phyloP scores from a whole-genome alignment of 2,888 invertebrate species.

The Tortrix viridana region DNA sequence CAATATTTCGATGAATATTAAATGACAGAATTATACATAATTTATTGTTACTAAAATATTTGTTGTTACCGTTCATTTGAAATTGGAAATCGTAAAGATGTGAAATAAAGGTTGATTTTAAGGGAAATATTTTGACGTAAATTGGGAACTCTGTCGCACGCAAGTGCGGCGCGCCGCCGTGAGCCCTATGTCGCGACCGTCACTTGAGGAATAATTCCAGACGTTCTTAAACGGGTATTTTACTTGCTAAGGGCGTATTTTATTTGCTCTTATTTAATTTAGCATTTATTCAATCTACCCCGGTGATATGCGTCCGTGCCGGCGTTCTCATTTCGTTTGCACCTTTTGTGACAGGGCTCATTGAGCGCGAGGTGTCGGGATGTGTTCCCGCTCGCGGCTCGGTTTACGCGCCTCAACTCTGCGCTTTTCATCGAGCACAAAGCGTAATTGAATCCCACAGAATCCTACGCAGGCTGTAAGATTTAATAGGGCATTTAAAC shows the following conservation, averaged over 20 bases:
- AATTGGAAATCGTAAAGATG: conserved; percentile 26
- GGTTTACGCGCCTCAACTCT: conserved; percentile 76
- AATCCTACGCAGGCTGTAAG: conserved; percentile 82
- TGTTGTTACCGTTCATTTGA: conserved; percentile 30
- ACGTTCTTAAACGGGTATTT: conserved; percentile 55
- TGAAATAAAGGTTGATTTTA: conserved; percentile 11
- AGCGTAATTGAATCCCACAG: conserved; percentile 84
- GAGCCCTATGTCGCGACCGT: conserved; percentile 65
- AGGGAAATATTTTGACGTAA: conserved; percentile 8
- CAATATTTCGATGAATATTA: conserved; percentile 47
- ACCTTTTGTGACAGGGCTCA: conserved; percentile 82
- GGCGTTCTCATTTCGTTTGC: conserved; percentile 74
- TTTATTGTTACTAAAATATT: conserved; percentile 35
- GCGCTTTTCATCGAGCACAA: conserved; percentile 82
- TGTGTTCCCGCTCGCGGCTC: conserved; percentile 77
- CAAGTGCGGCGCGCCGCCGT: conserved; percentile 13
- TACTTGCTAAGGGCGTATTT: conserved; percentile 77
- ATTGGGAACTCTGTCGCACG: conserved; percentile 7
- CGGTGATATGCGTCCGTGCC: conserved; percentile 71
- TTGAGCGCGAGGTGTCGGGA: conserved; percentile 83
- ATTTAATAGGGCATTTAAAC: conserved; percentile 85
- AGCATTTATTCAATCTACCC: conserved; percentile 83
- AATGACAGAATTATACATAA: conserved; percentile 35
- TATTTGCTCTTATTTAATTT: conserved; percentile 85
- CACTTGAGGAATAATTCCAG: conserved; percentile 72